Base-by-base conservation (phyloP, 2,888 invertebrate species). In the Crepidodera aurea region DNA sequence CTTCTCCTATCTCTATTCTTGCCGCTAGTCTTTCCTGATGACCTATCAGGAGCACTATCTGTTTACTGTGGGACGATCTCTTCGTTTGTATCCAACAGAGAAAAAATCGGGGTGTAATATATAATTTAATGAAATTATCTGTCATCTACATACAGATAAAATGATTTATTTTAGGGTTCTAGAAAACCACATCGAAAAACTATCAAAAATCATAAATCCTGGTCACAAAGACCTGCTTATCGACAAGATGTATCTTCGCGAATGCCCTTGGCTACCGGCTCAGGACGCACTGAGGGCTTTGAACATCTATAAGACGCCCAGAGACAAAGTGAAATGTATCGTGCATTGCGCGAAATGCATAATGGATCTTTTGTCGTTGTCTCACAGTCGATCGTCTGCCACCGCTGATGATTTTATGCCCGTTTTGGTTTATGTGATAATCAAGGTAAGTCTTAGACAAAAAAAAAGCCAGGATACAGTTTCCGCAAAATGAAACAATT, bases 321-420 rank as follows among this genome's bases (percentile, higher is more conserved):
- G 90, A 46, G 96, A 96, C 80, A 96, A 96, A 82, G 84, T 87
- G 2, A 70, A 73, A 75, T 94, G 94, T 80, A 88, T 94, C 27
- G 85, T 90, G 76, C 88, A 95, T 54, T 96, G 97, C 79, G 92
- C 96, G 70, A 90, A 91, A 29, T 94, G 95, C 65, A 95, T 98
- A 71, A 94, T 97, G 90, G 94, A 96, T 79, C 86, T 98, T 69
- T 84, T 98, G 69, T 90, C 92, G 22, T 88, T 98, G 83, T 91
- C 94, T 37, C 90, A 92, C 51, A 88, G 88, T 71, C 85, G 87
- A 42, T 84, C 87, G 48, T 87, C 91, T 16, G 91, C 95, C 19
- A 94, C 97, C 1, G 93, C 94, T 0, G 98, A 99, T 82, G 98
- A 98, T 83, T 89, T 98, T 77, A 92, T 96, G 75, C 98, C 98